A percentile compares a stretch with the other conserved stretches of the same genome.
These are phyloP conservation scores for Drosophila tsacasi DNA, from an alignment of 1,140 invertebrate genomes.

Conservation along the genomic window DNA sequence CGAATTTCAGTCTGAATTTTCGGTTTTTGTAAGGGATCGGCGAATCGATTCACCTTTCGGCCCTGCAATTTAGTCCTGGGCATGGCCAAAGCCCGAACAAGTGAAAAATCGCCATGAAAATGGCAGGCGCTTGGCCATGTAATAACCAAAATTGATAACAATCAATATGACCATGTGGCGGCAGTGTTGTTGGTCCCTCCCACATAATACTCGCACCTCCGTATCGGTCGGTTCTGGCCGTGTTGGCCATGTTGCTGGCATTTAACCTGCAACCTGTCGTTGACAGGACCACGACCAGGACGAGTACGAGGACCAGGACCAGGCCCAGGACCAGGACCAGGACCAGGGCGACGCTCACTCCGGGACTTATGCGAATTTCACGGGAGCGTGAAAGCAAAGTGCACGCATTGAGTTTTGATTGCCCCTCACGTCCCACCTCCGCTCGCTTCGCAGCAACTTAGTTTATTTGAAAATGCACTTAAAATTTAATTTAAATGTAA, in stretches of 20 bases:
- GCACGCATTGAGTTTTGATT: conserved; percentile 81
- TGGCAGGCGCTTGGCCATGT: conserved; percentile 72
- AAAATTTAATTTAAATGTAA: conserved; percentile 84
- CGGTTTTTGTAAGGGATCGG: background rate
- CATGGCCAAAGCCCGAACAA: conserved; percentile 47
- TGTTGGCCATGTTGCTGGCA: conserved; percentile 58
- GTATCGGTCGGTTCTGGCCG: conserved; percentile 10
- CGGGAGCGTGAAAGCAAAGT: conserved; percentile 59
- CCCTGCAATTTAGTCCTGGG: conserved; percentile 26
- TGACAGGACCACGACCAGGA: conserved; percentile 60
- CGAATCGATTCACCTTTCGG: conserved; percentile 18
- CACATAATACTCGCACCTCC: conserved; percentile 34
- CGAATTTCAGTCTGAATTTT: background rate
- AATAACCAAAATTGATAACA: conserved; percentile 82
- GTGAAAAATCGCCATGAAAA: conserved; percentile 76
- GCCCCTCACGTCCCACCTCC: conserved; percentile 24
- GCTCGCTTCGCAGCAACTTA: conserved; percentile 59
- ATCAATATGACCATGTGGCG: conserved; percentile 76
- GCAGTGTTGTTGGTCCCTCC: conserved; percentile 41
- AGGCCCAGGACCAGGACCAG: conserved; percentile 18
- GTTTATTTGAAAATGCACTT: conserved; percentile 82
- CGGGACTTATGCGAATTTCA: conserved; percentile 54
- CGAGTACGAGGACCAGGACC: conserved; percentile 34
- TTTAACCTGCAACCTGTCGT: conserved; percentile 82
- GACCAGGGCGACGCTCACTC: conserved; percentile 29